Base-by-base conservation (phyloP, 2,888 invertebrate genomes). In the Drosophila mimetica region DNA sequence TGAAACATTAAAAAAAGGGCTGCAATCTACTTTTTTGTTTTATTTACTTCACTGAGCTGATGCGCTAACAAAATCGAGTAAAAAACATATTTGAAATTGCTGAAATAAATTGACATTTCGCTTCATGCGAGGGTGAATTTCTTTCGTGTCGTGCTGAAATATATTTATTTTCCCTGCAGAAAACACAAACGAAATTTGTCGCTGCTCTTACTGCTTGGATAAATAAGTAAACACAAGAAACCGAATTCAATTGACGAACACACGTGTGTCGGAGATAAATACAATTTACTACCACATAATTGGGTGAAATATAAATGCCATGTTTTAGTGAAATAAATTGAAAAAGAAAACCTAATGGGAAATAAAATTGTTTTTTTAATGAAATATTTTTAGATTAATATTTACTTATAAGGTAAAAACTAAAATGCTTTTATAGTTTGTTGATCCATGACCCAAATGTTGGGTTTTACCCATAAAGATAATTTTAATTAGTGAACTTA, bases 51-150 rank as follows among this genome's bases (percentile, higher is more conserved):
- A 66, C 36, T 36, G 63, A 18, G 47, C 30, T 42, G 47, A 47
- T 42, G n/a, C 47, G 64, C 47, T 28, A 34, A 14, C 8, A n/a
- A 44, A 44, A 50, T 20, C 44, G 32, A 70, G 25, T 14, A 34
- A 34, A 64, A 47, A 41, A 39, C 22, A 28, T 18, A 70, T 58
- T 66, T 32, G 57, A 55, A 54, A 61, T 64, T 66, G 58, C 46
- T 36, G 70, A 66, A 66, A 66, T 70, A 66, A 70, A 70, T 66
- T 66, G 66, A 66, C 66, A 70, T 66, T 66, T 57, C 16, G 32
- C 37, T 20, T 18, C 20, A 4, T 28, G 66, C 34, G 64, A 20
- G 51, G 37, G 47, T 25, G 61, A 18, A 42, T 22, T 44, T 63
- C 36, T 13, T 22, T 25, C 51, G 18, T 20, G 14, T 28, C 51